These are phyloP conservation scores for Protonibea diacanthus DNA, from an alignment of 2,797 vertebrate species.

Conservation along the genomic window DNA sequence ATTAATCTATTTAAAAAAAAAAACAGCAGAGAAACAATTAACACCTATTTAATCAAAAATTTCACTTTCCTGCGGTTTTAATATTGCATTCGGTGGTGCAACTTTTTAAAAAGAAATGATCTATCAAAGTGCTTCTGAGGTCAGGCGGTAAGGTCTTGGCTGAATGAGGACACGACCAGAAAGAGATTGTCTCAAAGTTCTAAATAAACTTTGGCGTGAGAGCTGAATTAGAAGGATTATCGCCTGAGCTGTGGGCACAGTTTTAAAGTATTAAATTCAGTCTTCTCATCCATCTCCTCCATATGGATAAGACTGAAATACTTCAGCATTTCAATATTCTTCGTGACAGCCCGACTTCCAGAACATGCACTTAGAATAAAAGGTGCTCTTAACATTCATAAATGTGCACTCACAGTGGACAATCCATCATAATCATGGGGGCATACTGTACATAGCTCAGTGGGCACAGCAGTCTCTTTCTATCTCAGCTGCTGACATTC, in stretches of 20 bases:
- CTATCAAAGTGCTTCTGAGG: slow-evolving; percentile 2
- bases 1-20: neutral
- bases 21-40: slow-evolving; percentile 17
- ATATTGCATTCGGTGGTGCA: neutral
- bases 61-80: slow-evolving; percentile 1
- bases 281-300: slow-evolving; percentile 37
- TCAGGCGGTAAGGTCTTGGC: slow-evolving; percentile 22
- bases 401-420: slow-evolving; percentile 66
- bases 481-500: slow-evolving; percentile 75
- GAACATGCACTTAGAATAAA: slow-evolving; percentile 69
- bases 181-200: slow-evolving; percentile 18
- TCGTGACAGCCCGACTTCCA: slow-evolving; percentile 50
- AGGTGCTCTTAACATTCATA: slow-evolving; percentile 70
- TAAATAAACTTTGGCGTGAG: slow-evolving; percentile 28
- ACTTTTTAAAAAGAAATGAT: slow-evolving; percentile 19
- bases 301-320: slow-evolving; percentile 38
- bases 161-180: slow-evolving; percentile 1
- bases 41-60: neutral
- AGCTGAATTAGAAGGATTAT: slow-evolving; percentile 42
- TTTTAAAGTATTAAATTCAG: slow-evolving; percentile 36
- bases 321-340: slow-evolving; percentile 28
- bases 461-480: slow-evolving; percentile 73
- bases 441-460: slow-evolving; percentile 74
- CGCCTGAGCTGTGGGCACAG: neutral
- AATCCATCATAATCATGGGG: slow-evolving; percentile 75